Evolutionary conservation across 2,888 invertebrate genomes (phyloP), one percentile per base, ranked within the genome.

Genomic region (Plebejus melissa): DNA sequence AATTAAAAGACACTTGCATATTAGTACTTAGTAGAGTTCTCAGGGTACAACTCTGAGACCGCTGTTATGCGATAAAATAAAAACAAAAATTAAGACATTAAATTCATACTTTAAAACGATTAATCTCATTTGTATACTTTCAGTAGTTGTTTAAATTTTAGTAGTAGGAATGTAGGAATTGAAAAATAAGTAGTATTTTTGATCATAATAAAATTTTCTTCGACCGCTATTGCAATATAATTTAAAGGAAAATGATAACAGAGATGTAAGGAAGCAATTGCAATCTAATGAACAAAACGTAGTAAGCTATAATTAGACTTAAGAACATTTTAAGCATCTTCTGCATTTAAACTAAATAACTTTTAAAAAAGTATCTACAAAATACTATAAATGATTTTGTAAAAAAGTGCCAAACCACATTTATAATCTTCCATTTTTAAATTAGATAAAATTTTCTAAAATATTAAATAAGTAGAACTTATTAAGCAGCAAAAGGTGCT

Each of bases 371-470:
- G 4, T 60, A 11, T 58, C 3, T 60, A 60, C 41, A 41, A 2
- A 54, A 54, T 54, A 54, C 9, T 70, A 41, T n/a, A 9, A n/a
- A 41, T 11, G 70, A 41, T 70, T 41, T 41, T 38, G 3, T 11
- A 69, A 41, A 38, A 69, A 70, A 41, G 72, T 72, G 72, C 72
- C 72, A 72, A 72, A 54, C 28, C 32, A 32, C 50, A 28, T 50
- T 50, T 16, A 50, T 22, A 28, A 72, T 54, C 72, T 72, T 72
- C 72, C 72, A 72, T 72, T 72, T 46, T 41, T 72, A 72, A 71
- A 32, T 22, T 22, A 22, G 22, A 22, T 22, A 22, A 72, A 50
- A 54, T 50, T 72, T 72, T 32, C 13, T 54, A 16, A 36, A 72
- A 72, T 2, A 32, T 2, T 9, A 50, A 50, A 50, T 54, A 72